A percentile compares a stretch with the other conserved stretches of the same genome.
phyloP scores from a whole-genome alignment of 2,797 vertebrate species.

The Rhinatrema bivittatum region DNA sequence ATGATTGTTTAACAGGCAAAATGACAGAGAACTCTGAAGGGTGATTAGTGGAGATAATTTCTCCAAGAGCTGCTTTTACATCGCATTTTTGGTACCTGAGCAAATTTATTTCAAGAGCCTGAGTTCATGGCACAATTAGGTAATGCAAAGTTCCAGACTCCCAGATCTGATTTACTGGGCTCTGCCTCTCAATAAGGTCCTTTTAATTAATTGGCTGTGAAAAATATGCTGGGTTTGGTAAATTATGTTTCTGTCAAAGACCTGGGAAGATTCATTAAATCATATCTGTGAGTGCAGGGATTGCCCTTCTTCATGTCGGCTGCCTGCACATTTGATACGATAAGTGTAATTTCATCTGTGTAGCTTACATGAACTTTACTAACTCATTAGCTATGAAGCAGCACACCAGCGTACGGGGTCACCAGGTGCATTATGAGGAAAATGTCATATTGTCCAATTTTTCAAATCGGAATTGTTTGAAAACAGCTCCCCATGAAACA shows the following conservation, averaged over 20 bases:
- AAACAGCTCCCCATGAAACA: too few species aligned
- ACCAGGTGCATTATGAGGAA: not conserved
- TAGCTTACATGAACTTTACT: not conserved
- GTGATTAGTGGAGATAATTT: not conserved
- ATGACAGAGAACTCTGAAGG: not conserved
- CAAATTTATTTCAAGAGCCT: constrained; percentile 16
- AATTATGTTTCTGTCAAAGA: constrained; percentile 33
- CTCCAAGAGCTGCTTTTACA: not conserved
- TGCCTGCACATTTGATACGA: not conserved
- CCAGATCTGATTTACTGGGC: constrained; percentile 35
- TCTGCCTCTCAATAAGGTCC: constrained; percentile 18
- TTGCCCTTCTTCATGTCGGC: constrained; percentile 13
- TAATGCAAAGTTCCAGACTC: constrained; percentile 28
- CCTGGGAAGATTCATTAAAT: constrained; percentile 31
- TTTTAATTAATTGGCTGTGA: constrained; percentile 45
- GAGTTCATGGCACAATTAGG: constrained; percentile 30
- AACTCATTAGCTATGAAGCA: not conserved
- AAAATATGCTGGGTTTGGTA: constrained; percentile 39
- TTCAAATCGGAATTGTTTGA: too few species aligned
- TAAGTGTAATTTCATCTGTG: constrained; percentile 3
- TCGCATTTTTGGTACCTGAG: not conserved
- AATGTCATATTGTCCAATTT: too few species aligned
- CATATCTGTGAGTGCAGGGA: constrained; percentile 1
- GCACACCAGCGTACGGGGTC: too few species aligned
- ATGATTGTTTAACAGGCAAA: not conserved